Base-by-base conservation (phyloP, 2,888 invertebrate genomes). In the Troilus luridus region DNA sequence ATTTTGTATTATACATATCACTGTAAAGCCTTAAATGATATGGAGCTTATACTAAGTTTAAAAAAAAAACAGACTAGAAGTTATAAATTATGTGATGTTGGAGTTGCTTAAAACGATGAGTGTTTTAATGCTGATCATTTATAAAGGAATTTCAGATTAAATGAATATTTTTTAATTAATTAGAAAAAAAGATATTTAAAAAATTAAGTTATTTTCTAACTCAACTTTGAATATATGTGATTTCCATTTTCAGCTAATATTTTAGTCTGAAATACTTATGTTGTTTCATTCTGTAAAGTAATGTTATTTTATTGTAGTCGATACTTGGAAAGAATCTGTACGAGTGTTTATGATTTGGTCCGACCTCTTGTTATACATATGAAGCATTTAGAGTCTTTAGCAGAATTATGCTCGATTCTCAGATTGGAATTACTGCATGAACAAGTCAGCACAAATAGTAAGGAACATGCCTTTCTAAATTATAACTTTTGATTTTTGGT, bases 301-400 rank as follows among this genome's bases (percentile, higher is more conserved):
- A n/a, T 24, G 12, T 90, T 92, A 24, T 91, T 90, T 94, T 94
- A 9, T 94, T 90, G 19, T 59, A 97, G 96, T n/a, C 95, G 96
- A 9, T 98, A 98, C 94, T 95, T 98, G 90, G 98, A 97, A 93
- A 96, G 96, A 0, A 94, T 99, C 0, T 99, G 99, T 94, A 97
- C 96, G 89, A 96, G 97, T 64, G 94, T 99, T 62, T 99, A 99
- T 94, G 99, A 99, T 94, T 96, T 97, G 10, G 95, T 99, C 92
- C 95, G 99, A 3, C 99, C 99, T 0, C 96, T 98, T 93, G 97
- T 99, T 91, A 98, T 99, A 92, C 98, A 98, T 94, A 98, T 99
- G 92, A 98, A 98, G 94, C 99, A 99, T 94, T 95, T 99, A 94
- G 99, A 99, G 95, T 99, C 99, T 0, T 95, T 99, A 56, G 98